Evolutionary conservation across 2,888 invertebrate genomes (phyloP), one percentile per base, ranked within the genome.

Genomic region (Xestobium rufovillosum): DNA sequence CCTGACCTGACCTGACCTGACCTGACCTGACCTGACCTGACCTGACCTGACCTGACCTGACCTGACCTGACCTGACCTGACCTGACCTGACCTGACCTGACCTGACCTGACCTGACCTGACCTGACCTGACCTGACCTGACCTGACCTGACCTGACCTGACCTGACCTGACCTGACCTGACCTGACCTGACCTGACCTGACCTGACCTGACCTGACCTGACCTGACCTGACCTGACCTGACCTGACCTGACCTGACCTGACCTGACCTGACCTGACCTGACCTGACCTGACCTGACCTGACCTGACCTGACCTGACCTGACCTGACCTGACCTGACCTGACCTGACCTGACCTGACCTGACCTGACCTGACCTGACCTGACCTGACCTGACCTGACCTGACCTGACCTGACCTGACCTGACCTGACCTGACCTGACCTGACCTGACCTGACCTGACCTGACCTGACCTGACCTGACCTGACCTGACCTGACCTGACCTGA

Each of bases 1-100:
- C 23, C 23, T 23, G 23, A 23, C 23, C 23, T 23, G 23, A 23
- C 23, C 23, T 23, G 23, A 23, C 23, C 23, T 23, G 23, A 23
- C 23, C 23, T 23, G 23, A 23, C 23, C 23, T 23, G 23, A 23
- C 23, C 23, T 23, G 23, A 23, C 23, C 23, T 23, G 23, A 23
- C 23, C 23, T 23, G 23, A 23, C 23, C 23, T 23, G 23, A 23
- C 23, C 23, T 23, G 23, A 23, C 23, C 23, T 23, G 23, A 23
- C 23, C 23, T 23, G 23, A 23, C 23, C 23, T 23, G 23, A 23
- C 23, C 23, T 23, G 23, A 23, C 23, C 23, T 23, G 23, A 23
- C 23, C 23, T 23, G 23, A 23, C 23, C 23, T 23, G 23, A 23
- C 23, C 23, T 23, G 23, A 23, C 23, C 23, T 23, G 23, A 23